Evolutionary conservation across 2,888 invertebrate species (phyloP).

Genomic region (Trimorus sp.): DNA sequence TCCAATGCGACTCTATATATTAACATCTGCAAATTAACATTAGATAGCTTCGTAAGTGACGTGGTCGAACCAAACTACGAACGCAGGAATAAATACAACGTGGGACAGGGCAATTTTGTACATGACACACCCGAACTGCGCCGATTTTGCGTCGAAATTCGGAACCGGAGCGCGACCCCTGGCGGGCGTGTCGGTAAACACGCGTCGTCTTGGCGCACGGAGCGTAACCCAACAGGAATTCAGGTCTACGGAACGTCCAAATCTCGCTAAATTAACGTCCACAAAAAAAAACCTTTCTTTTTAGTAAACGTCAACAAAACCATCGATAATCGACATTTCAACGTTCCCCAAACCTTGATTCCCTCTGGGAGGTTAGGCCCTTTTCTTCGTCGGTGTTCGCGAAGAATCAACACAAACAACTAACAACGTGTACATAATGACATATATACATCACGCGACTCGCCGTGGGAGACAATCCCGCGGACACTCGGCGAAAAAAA

Average conservation of each 20-base stretch:
- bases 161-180: constrained; percentile 7
- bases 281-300: too few species aligned
- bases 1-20: constrained; percentile 1
- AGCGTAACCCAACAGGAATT: too few species aligned
- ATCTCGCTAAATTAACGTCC: too few species aligned
- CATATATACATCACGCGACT: too few species aligned
- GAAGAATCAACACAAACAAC: not conserved
- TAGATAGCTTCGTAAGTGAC: constrained; percentile 14
- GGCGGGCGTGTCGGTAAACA: constrained; percentile 43
- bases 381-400: constrained; percentile 42
- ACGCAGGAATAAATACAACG: constrained; percentile 3
- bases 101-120: constrained; percentile 23
- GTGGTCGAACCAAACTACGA: constrained; percentile 15
- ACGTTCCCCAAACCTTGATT: not conserved
- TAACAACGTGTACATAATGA: not conserved
- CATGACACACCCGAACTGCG: constrained; percentile 20
- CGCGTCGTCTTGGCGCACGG: too few species aligned
- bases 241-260: too few species aligned
- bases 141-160: constrained; percentile 43
- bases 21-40: constrained; percentile 9
- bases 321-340: too few species aligned
- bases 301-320: too few species aligned
- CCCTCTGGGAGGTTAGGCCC: constrained; percentile 51
- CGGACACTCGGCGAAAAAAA: too few species aligned
- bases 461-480: too few species aligned